Base-by-base conservation (phyloP, 2,888 invertebrate species). In the Polydrusus cervinus region DNA sequence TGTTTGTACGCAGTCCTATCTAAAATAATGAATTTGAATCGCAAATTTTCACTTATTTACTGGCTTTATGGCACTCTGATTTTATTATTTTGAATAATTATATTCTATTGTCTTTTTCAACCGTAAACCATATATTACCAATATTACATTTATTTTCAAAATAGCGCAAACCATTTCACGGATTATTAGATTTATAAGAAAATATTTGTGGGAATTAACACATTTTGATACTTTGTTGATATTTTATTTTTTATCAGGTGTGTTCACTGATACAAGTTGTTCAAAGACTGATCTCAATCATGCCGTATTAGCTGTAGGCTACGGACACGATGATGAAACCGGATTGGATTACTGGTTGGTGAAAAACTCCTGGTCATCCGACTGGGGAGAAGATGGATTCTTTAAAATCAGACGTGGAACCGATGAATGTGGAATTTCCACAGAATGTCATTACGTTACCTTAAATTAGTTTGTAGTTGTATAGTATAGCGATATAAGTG, bases 361-460 rank as follows among this genome's bases (percentile, higher is more conserved):
- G 1, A 92, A 92, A 82, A 93, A 93, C 84, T 91, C 91, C 14
- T 92, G 90, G 90, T 88, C 90, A 3, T 78, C 83, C 1, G 55
- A 61, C 5, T 82, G 82, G 81, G 80, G 81, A 62, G 76, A 82
- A 78, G 40, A 61, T 16, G 83, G 83, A 40, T 83, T 79, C 62
- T 72, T 80, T 25, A 81, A 74, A 61, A 47, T 70, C 9, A 69
- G 79, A 20, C 81, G 81, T 60, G 45, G 57, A 3, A 60, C 71
- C 5, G 96, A 96, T 87, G 91, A 93, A 85, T 96, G 96, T 86
- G 96, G 95, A 82, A 92, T 96, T 85, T 95, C 95, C 65, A 87
- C 91, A 67, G 84, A 89, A 53, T 20, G 25, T 40, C 34, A 53
- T n/a, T 53, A 53, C 8, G 43, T 43, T 43, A 43, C 13, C 1